Percentiles rank a stretch among this genome's conserved stretches.
Conservation (phyloP, 2,797 vertebrate species). For the Arnoldichthys spilopterus region DNA sequence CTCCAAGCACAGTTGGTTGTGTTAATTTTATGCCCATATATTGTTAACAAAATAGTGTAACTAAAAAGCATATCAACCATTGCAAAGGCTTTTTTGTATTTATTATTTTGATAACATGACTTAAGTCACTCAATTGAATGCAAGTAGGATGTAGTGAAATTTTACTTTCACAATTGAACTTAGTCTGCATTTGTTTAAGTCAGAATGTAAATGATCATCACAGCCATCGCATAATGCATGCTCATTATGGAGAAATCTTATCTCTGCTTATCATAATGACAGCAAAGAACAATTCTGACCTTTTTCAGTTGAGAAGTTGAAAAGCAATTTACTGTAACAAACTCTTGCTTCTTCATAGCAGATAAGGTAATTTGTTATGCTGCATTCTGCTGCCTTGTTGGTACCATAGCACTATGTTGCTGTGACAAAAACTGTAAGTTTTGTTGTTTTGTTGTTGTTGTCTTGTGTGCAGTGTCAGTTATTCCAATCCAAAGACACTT, state of each 20-base stretch:
- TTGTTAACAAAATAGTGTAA: no score
- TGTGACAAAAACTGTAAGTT: not conserved
- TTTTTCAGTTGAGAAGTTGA: constrained; percentile 12
- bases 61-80: no score
- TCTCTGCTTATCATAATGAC: constrained; percentile 26
- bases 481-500: constrained; percentile 37
- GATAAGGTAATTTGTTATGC: constrained; percentile 11
- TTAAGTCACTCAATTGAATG: not conserved
- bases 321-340: not conserved
- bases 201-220: not conserved
- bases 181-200: not conserved
- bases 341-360: constrained; percentile 24
- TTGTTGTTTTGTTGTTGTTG: not conserved
- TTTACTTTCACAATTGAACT: not conserved
- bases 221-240: not conserved
- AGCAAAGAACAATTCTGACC: not conserved
- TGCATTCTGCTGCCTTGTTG: constrained; percentile 1
- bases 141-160: not conserved
- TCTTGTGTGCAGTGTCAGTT: constrained; percentile 5
- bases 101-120: no score
- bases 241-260: constrained; percentile 2
- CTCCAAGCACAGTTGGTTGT: no score
- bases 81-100: no score
- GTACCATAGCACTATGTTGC: not conserved
- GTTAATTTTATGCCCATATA: no score